A percentile compares a stretch with the other conserved stretches of the same genome.
Conservation (phyloP, 1,140 invertebrate species). For the Stenopsyche tienmushanensis region DNA sequence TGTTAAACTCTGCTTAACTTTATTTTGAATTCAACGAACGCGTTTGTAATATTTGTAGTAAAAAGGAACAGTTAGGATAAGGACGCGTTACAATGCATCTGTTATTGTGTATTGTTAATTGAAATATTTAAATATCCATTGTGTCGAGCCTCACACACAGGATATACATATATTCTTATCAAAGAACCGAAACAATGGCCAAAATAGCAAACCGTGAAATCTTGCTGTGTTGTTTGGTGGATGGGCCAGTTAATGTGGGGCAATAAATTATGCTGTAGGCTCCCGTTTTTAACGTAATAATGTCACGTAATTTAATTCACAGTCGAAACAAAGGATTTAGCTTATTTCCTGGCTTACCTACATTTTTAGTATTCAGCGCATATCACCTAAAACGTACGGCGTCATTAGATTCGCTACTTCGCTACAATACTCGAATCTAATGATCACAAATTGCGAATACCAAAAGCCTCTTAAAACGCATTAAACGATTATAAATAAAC, state of each 20-base stretch:
- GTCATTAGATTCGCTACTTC: too few species aligned
- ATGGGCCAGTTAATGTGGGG: not conserved
- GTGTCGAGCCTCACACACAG: conserved; percentile 7
- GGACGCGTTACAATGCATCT: not conserved
- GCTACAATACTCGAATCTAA: too few species aligned
- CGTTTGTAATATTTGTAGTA: too few species aligned
- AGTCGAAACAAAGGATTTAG: not conserved
- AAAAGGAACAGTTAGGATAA: too few species aligned
- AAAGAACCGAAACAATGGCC: conserved; percentile 12
- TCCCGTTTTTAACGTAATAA: not conserved
- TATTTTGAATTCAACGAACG: too few species aligned
- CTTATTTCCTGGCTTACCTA: not conserved
- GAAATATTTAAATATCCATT: conserved; percentile 29
- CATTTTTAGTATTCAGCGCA: too few species aligned
- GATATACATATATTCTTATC: conserved; percentile 26
- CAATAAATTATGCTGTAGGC: conserved; percentile 1
- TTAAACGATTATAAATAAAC: too few species aligned
- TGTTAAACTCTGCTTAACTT: too few species aligned
- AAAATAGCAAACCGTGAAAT: conserved; percentile 27
- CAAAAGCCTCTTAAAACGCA: too few species aligned
- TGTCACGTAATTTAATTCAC: conserved; percentile 4
- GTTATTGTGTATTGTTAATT: conserved; percentile 28
- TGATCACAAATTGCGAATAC: too few species aligned
- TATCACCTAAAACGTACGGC: too few species aligned
- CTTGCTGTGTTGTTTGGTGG: conserved; percentile 6